Conservation (phyloP, 30 jellyfish, hydroid and myxozoan genomes). For the Chrysaora quinquecirrha region DNA sequence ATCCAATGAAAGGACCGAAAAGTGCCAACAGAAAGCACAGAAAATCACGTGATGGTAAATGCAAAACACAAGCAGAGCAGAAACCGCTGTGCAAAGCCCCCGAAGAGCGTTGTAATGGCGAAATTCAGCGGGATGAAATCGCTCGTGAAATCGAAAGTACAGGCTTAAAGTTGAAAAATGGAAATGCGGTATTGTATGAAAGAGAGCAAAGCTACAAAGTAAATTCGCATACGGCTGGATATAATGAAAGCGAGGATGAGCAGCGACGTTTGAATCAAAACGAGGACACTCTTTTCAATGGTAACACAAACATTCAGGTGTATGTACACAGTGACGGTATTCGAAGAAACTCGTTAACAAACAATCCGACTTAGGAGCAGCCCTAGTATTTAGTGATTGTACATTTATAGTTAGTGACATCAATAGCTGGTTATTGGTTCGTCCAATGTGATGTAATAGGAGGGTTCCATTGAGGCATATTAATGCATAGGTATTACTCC, state of each 20-base stretch:
- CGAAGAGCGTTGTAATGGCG: not conserved
- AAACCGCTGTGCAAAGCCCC: conserved; percentile 4
- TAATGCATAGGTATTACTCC: no score
- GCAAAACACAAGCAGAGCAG: not conserved
- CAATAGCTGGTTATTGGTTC: no score
- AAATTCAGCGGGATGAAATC: not conserved
- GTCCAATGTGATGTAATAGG: no score
- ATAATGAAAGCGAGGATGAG: not conserved
- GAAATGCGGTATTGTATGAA: not conserved
- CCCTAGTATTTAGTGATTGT: not conserved
- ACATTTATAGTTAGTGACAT: not conserved
- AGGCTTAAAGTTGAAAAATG: not conserved
- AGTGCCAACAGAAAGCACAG: not conserved
- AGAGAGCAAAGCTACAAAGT: not conserved
- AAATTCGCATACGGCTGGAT: not conserved
- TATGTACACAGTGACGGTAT: not conserved
- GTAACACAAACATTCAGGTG: not conserved
- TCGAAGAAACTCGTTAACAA: not conserved
- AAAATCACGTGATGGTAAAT: not conserved
- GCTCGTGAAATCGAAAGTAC: not conserved
- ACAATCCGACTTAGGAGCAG: not conserved
- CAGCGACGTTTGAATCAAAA: not conserved
- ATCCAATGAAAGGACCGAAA: not conserved
- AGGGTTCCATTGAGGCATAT: no score
- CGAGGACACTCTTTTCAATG: not conserved